These are phyloP conservation scores for Sminthurinus signatus DNA, from an alignment of 1,140 invertebrate genomes.

Conservation along the genomic window DNA sequence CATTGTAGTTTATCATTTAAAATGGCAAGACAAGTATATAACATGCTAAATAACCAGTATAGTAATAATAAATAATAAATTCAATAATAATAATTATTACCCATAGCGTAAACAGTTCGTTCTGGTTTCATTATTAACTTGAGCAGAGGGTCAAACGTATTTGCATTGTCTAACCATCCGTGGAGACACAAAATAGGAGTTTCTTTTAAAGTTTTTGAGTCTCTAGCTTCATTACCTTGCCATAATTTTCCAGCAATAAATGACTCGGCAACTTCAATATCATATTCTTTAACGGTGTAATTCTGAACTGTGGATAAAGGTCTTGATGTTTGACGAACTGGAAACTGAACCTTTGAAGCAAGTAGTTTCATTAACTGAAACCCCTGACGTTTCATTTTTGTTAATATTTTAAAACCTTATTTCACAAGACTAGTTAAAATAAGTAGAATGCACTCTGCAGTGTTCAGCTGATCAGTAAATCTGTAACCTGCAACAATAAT, in stretches of 20 bases:
- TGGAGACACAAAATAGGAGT: slow-evolving; percentile 62
- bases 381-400: too few relatives aligned
- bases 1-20: too few relatives aligned
- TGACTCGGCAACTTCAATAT: slow-evolving; percentile 11
- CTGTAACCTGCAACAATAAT: too few relatives aligned
- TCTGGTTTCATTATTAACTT: slow-evolving; percentile 42
- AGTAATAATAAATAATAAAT: too few relatives aligned
- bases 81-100: too few relatives aligned
- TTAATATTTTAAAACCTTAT: too few relatives aligned
- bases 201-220: background rate
- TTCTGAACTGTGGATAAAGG: background rate
- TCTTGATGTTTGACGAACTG: background rate
- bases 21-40: too few relatives aligned
- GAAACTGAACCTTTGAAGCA: background rate
- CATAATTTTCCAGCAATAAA: slow-evolving; percentile 34
- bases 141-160: slow-evolving; percentile 46
- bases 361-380: background rate
- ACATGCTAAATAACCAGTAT: too few relatives aligned
- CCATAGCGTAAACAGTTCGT: slow-evolving; percentile 38
- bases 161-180: slow-evolving; percentile 51
- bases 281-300: slow-evolving; percentile 26
- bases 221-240: slow-evolving; percentile 14
- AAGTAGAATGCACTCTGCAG: too few relatives aligned
- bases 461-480: too few relatives aligned
- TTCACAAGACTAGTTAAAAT: too few relatives aligned